Base-by-base conservation (phyloP, 2,888 invertebrate genomes). In the Schrankia costaestrigalis region DNA sequence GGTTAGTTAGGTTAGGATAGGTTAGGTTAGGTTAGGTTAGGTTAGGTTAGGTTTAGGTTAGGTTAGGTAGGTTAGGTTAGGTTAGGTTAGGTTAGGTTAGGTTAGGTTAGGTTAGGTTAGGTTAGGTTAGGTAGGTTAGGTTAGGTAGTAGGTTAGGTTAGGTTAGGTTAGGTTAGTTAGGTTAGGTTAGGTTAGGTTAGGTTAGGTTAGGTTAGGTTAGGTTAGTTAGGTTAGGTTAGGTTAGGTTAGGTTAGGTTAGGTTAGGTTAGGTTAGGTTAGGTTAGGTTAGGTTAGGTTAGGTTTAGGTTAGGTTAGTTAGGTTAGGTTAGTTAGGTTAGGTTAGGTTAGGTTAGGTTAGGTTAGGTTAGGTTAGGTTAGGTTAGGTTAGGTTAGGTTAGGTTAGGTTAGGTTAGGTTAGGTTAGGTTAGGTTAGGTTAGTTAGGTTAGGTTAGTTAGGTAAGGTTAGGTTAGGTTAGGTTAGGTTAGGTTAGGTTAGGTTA, bases 51-150 rank as follows among this genome's bases (percentile, higher is more conserved):
- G 46, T 46, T 41, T n/a, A 7, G 34, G 11, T 17, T 26, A 33
- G 24, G 10, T 25, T 14, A 47, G 52, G 52, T 52, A 33, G 24
- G 10, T 25, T 14, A 47, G 52, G 52, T 52, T 58, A 47, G 47
- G 51, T 58, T 55, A 49, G 52, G 53, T 57, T 58, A 56, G 52
- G 56, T 63, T 57, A 46, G 62, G 60, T 61, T 58, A 54, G 59
- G 63, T 66, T 61, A 59, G 63, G 62, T 66, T 60, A 62, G 63
- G 35, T 42, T 37, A 42, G 42, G 37, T 42, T 37, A 37, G 42
- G 37, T 42, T 35, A 30, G 42, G 37, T 33, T 32, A 32, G 32
- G 32, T 32, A 25, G 25, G 31, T 24, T 31, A n/a, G n/a, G n/a
- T n/a, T n/a, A n/a, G n/a, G n/a, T 22, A 26, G 27, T 35, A 32